Evolutionary conservation across 2,888 invertebrate species (phyloP), one percentile per base, ranked within the genome.

Genomic region (Ochropleura leucogaster): DNA sequence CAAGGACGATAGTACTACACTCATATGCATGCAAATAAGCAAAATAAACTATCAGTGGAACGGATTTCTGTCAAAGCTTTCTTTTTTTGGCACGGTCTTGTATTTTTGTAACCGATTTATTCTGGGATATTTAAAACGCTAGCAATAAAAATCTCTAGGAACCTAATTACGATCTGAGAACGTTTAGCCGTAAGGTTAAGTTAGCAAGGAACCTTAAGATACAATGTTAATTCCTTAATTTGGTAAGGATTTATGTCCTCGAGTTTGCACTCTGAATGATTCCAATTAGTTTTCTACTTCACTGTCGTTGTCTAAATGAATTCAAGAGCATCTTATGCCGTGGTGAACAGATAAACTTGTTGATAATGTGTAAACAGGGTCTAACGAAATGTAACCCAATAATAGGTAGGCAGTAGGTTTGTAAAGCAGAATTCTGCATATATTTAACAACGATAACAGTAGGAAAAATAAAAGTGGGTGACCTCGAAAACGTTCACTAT

Each of bases 401-500:
- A 64, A 51, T 63, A 16, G 14, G 4, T 77, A 10, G 30, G 53
- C 40, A 10, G 4, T 77, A 10, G 30, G 53, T 46, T 30, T 30
- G 18, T 55, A 40, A 7, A 64, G 63, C 55, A 73, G 46, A 63
- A 51, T 47, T 40, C 16, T 80, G 59, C 71, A 59, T 53, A 63
- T 64, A 16, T 64, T 65, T 60, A 80, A 80, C 79, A 85, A 83
- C 73, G 80, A 83, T 84, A 88, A 86, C 62, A 72, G 59, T 72
- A 77, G 76, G 74, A 86, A 88, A 90, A 86, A 86, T 83, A 79
- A 87, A 87, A 88, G 85, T 86, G 83, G 86, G 82, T 88, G 89
- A 88, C 90, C 90, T 90, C 89, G 87, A 88, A 88, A 87, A 63
- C 86, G 74, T 85, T 85, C 82, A 84, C 88, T 88, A 89, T 90